A percentile compares a stretch with the other conserved stretches of the same genome.
Evolutionary conservation across 2,797 vertebrate genomes (phyloP).

Genomic region (Arrhamphus sclerolepis): DNA sequence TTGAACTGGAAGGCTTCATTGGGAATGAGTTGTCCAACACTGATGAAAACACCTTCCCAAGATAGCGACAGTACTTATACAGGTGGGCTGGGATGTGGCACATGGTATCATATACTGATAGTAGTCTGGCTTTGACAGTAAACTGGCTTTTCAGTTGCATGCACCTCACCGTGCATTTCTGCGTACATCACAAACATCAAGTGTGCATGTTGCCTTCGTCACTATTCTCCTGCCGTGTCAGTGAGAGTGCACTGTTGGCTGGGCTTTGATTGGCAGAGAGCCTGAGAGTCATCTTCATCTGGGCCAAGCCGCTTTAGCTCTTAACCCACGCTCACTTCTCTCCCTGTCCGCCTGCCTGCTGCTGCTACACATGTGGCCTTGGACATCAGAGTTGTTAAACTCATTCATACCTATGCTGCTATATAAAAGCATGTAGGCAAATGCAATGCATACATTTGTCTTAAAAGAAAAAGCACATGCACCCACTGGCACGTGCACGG

Average conservation of each 20-base stretch:
- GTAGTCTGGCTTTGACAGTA: too few relatives aligned
- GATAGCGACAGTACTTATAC: too few relatives aligned
- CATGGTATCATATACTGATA: too few relatives aligned
- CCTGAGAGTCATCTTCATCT: constrained; percentile 78
- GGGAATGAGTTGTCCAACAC: too few relatives aligned
- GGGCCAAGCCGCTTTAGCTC: constrained; percentile 83
- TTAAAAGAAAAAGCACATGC: constrained; percentile 4
- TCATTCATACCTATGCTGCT: constrained; percentile 37
- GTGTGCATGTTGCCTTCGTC: constrained; percentile 39
- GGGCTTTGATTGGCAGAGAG: constrained; percentile 73
- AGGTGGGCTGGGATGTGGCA: too few relatives aligned
- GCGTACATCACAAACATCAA: too few relatives aligned
- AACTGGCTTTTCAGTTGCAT: too few relatives aligned
- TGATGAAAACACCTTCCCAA: too few relatives aligned
- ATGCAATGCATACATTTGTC: neutral
- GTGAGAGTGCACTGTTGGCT: constrained; percentile 64
- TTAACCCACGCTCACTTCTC: constrained; percentile 68
- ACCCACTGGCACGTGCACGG: neutral
- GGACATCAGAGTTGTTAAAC: constrained; percentile 19
- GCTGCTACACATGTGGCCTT: constrained; percentile 46
- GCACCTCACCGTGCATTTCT: too few relatives aligned
- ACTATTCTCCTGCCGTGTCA: constrained; percentile 48
- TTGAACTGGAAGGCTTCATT: too few relatives aligned
- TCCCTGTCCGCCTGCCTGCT: constrained; percentile 21
- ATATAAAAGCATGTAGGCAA: constrained; percentile 10